Evolutionary conservation across 2,797 vertebrate species (phyloP), one percentile per base, ranked within the genome.

Genomic region (Trematomus bernacchii): DNA sequence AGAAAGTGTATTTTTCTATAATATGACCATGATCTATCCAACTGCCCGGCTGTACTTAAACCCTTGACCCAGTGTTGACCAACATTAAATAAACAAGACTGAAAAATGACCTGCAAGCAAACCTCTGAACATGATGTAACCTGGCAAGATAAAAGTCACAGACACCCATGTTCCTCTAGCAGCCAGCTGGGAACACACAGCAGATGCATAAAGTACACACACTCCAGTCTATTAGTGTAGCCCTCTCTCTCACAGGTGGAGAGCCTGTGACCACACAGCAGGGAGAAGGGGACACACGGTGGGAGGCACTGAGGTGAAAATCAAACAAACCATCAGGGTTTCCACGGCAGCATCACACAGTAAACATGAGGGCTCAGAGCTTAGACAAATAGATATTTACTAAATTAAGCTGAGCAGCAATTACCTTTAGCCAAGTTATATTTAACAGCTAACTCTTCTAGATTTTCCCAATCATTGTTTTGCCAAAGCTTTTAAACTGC

Each of bases 271-370:
- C 86, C 85, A 76, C 85, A 87, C 79, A 82, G 76, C 60, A 44
- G 65, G 62, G 67, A 42, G 63, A 51, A 51, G 54, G 64, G 68
- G 66, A 62, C 44, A 51, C 73, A 58, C 14, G 7, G 60, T 37
- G 74, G 80, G 71, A 78, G 47, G 75, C 63, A 73, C 72, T 60
- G 87, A 88, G 85, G 89, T 89, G 84, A 79, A 92, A 91, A 92
- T 85, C 88, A 91, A 92, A 93, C 88, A 93, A 88, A 85, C 83
- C 72, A 21, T 59, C 74, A 72, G 65, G 79, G 91, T 91, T 92
- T 89, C 90, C 89, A 91, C 71, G 51, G 90, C 85, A 85, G 84
- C 87, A 51, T 80, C 80, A 21, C 81, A 78, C 65, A 74, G 87
- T 79, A 75, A 91, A 92, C 88, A 89, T 4, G 27, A 77, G 60